Base-by-base conservation (phyloP, 37 sponge, comb jelly and placozoan species). In the Sycon ciliatum region DNA sequence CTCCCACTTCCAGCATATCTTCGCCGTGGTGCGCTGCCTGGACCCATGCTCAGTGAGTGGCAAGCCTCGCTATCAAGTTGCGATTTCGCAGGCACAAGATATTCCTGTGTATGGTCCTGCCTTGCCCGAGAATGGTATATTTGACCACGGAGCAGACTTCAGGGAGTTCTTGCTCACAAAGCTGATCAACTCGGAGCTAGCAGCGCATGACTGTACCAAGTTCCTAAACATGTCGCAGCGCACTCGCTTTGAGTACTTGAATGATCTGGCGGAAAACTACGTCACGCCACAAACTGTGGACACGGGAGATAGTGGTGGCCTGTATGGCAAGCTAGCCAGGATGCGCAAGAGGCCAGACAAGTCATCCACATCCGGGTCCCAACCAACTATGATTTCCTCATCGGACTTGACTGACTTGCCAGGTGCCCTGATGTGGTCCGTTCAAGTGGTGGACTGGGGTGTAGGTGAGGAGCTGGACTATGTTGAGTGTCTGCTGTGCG, bases 1-100 rank as follows among this genome's bases (percentile, higher is more conserved):
- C 0, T 95, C 97, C 1, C 88, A 95, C 27, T 92, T 92, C 75
- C 97, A 95, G 62, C 97, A 95, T 68, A 80, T 95, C 55, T 95
- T 95, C 65, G 54, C 92, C 26, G 80, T 95, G 0, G 93, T 95
- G 13, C 68, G 92, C 37, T 60, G 63, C 27, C 63, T n/a, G 7
- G 31, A 36, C 9, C 55, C 70, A 68, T 9, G 20, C 63, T n/a
- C 26, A 7, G 7, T n/a, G 22, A 7, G 23, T n/a, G 23, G n/a
- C n/a, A n/a, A n/a, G n/a, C n/a, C n/a, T n/a, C n/a, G n/a, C n/a
- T n/a, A n/a, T n/a, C n/a, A n/a, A 22, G 79, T 95, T 16, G 83
- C 97, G 18, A 89, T 95, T 0, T 67, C 93, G 23, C 66, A 89
- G 32, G 67, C 73, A 33, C 39, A 74, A 4, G 89, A 86, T 40